Percentiles rank a stretch among this genome's conserved stretches.
Conservation (phyloP, 2,888 invertebrate species). For the Arctia plantaginis region DNA sequence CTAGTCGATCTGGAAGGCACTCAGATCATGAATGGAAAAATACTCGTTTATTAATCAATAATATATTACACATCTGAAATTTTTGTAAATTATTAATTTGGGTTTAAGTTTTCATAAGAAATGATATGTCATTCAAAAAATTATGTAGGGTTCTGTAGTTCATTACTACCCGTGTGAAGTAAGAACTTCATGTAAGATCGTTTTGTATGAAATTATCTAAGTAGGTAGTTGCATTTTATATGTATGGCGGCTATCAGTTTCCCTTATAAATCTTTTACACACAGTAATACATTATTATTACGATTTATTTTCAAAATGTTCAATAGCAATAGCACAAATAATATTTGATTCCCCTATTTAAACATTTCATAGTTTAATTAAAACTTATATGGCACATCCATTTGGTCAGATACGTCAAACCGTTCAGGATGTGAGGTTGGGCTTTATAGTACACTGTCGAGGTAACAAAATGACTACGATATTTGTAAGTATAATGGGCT, state of each 20-base stretch:
- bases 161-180: too few relatives aligned
- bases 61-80: too few relatives aligned
- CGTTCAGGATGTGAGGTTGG: neutral
- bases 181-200: too few relatives aligned
- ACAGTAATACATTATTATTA: neutral
- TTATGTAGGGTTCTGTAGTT: too few relatives aligned
- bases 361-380: neutral
- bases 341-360: neutral
- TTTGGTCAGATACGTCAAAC: neutral
- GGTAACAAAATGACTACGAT: neutral
- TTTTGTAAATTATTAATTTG: too few relatives aligned
- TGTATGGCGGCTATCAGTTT: too few relatives aligned
- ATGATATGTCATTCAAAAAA: too few relatives aligned
- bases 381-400: neutral
- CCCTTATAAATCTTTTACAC: too few relatives aligned
- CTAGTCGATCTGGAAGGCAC: neutral
- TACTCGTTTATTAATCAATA: neutral
- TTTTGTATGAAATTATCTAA: neutral
- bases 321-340: neutral
- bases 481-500: constrained; percentile 8
- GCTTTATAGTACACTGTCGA: neutral
- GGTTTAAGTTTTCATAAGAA: too few relatives aligned
- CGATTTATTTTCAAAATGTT: neutral
- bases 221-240: too few relatives aligned
- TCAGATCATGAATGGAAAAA: constrained; percentile 1